Evolutionary conservation across 2,888 invertebrate genomes (phyloP).

Genomic region (Aporophyla nigra): DNA sequence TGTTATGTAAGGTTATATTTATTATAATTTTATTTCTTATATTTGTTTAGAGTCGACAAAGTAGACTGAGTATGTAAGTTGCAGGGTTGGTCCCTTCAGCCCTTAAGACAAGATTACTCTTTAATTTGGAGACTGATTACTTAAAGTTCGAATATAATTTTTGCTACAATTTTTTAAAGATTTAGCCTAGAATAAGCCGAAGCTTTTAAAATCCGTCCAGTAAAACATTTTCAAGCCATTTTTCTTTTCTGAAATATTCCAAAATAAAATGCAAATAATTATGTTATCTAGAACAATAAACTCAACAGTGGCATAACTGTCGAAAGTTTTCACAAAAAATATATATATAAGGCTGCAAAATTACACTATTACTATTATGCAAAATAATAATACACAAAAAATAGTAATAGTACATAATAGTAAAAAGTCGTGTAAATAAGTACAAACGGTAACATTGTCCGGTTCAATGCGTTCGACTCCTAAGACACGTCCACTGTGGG

Average conservation of each 20-base stretch:
- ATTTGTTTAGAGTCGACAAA: background rate
- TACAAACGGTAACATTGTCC: slow-evolving; percentile 86
- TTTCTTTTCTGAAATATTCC: background rate
- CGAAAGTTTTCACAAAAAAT: slow-evolving; percentile 18
- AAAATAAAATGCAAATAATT: background rate
- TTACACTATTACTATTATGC: slow-evolving; percentile 21
- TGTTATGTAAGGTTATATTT: background rate
- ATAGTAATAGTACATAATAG: slow-evolving; percentile 41
- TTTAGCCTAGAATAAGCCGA: too few species aligned
- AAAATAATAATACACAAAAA: slow-evolving; percentile 45
- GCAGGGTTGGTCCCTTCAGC: background rate
- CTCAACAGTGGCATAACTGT: background rate
- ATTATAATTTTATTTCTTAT: background rate
- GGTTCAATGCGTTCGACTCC: slow-evolving; percentile 86
- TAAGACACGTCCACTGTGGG: slow-evolving; percentile 86
- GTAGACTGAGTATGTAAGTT: background rate
- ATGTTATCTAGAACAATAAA: background rate
- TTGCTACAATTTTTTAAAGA: background rate
- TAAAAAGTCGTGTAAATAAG: slow-evolving; percentile 71
- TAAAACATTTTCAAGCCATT: background rate
- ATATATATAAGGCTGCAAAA: slow-evolving; percentile 7
- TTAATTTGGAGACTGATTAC: background rate
- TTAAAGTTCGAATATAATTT: background rate
- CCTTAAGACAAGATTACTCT: background rate
- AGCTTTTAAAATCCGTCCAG: too few species aligned